phyloP scores from a whole-genome alignment of 2,797 vertebrate species.

The Cuculus canorus region DNA sequence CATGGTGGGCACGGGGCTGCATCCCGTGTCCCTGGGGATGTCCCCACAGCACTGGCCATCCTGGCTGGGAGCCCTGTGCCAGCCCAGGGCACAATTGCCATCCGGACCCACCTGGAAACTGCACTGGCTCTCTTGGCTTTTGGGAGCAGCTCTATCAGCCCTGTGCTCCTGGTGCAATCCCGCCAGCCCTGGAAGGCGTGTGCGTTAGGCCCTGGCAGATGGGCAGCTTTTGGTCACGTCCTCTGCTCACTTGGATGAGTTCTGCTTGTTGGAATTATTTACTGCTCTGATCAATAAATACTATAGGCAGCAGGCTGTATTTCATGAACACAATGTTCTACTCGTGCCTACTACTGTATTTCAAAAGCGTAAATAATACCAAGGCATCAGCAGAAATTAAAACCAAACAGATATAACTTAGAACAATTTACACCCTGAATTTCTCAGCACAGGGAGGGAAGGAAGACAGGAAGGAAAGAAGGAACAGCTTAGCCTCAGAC shows the following conservation, averaged over 20 bases:
- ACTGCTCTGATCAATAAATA: neutral
- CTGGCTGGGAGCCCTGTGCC: neutral
- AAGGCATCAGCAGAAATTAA: slow-evolving; percentile 32
- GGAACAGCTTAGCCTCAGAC: neutral
- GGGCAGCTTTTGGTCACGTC: neutral
- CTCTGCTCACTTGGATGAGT: neutral
- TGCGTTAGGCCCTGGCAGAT: neutral
- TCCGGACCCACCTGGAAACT: neutral
- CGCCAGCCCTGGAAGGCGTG: neutral
- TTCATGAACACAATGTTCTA: neutral
- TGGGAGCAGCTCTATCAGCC: neutral
- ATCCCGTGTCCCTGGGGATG: accelerated
- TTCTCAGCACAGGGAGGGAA: neutral
- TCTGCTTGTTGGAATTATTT: slow-evolving; percentile 26
- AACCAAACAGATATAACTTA: neutral
- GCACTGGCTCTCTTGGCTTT: neutral
- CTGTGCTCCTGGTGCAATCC: neutral
- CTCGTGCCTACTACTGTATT: neutral
- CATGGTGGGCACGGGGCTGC: neutral
- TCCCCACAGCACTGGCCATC: neutral
- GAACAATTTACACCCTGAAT: neutral
- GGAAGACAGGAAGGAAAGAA: neutral
- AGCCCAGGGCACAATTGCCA: slow-evolving; percentile 15
- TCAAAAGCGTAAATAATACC: slow-evolving; percentile 20
- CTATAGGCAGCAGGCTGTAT: neutral